A percentile compares a stretch with the other conserved stretches of the same genome.
phyloP scores from a whole-genome alignment of 2,113 vertebrate genomes.

The Irena cyanogastra region DNA sequence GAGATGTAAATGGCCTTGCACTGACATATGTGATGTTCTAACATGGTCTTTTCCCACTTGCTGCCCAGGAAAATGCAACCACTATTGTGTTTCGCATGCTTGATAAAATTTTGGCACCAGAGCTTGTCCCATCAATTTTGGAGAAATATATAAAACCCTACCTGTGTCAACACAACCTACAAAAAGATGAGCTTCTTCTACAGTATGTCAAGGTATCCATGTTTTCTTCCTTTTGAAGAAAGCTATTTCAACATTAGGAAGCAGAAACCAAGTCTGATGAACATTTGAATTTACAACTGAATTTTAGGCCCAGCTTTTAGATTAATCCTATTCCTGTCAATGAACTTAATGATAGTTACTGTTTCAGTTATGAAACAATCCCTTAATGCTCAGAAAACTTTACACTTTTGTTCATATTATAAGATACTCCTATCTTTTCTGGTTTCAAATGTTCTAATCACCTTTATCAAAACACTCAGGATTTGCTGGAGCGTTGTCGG shows the following conservation, averaged over 20 bases:
- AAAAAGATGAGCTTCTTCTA: constrained; percentile 85
- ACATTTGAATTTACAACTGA: background rate
- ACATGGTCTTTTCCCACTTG: background rate
- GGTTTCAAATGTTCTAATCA: background rate
- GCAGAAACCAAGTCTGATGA: background rate
- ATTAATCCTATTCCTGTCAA: background rate
- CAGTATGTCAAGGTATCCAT: constrained; percentile 87
- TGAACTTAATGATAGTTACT: background rate
- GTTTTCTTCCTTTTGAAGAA: background rate
- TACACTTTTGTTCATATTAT: background rate
- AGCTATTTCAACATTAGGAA: background rate
- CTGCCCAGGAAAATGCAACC: constrained; percentile 77
- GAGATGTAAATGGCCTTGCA: background rate
- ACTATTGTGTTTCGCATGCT: constrained; percentile 92
- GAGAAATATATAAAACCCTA: constrained; percentile 85
- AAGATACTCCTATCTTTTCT: background rate
- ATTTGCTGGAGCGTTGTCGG: constrained; percentile 85
- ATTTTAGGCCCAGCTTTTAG: background rate
- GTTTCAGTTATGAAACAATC: background rate
- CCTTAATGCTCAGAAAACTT: background rate
- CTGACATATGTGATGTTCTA: background rate
- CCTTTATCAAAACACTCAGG: constrained; percentile 67
- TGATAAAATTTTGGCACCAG: constrained; percentile 89
- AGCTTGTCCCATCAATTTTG: constrained; percentile 82
- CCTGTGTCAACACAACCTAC: constrained; percentile 78